Conservation (phyloP, 64 coral and sea anemone species). For the Catalaphyllia jardinei region DNA sequence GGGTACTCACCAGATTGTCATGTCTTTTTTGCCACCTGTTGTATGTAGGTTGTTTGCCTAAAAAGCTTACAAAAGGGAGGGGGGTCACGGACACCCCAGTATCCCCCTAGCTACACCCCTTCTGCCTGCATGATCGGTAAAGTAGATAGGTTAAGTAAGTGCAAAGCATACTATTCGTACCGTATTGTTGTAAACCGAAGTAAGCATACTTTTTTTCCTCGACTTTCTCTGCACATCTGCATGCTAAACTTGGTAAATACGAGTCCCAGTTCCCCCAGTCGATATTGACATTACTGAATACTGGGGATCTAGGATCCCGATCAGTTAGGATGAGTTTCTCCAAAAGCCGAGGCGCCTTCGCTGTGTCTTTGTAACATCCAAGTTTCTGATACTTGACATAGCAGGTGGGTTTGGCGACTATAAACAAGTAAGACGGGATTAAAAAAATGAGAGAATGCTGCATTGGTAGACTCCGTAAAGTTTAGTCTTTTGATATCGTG, state of each 20-base stretch:
- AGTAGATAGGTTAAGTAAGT: no score
- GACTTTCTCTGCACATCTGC: constrained; percentile 41
- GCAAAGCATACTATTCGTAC: background rate
- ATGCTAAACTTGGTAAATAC: constrained; percentile 38
- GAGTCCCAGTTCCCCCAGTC: constrained; percentile 66
- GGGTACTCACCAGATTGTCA: no score
- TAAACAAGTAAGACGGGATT: background rate
- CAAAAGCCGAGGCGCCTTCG: constrained; percentile 14
- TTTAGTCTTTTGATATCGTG: no score
- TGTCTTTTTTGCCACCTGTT: no score
- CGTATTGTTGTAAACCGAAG: constrained; percentile 64
- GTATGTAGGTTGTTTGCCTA: no score
- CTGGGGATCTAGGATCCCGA: constrained; percentile 46
- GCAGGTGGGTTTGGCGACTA: constrained; percentile 2
- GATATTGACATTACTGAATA: constrained; percentile 19
- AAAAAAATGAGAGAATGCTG: background rate
- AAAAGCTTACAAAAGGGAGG: no score
- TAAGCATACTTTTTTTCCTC: constrained; percentile 33
- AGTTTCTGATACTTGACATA: constrained; percentile 42
- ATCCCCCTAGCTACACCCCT: no score
- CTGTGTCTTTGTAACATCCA: constrained; percentile 63
- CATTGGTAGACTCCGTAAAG: no score
- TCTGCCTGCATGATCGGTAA: no score
- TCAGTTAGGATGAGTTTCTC: constrained; percentile 56
- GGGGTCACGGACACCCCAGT: no score